A percentile compares a stretch with the other conserved stretches of the same genome.
Conservation (phyloP, 92 coral and sea anemone species). For the Virgularia gustaviana region DNA sequence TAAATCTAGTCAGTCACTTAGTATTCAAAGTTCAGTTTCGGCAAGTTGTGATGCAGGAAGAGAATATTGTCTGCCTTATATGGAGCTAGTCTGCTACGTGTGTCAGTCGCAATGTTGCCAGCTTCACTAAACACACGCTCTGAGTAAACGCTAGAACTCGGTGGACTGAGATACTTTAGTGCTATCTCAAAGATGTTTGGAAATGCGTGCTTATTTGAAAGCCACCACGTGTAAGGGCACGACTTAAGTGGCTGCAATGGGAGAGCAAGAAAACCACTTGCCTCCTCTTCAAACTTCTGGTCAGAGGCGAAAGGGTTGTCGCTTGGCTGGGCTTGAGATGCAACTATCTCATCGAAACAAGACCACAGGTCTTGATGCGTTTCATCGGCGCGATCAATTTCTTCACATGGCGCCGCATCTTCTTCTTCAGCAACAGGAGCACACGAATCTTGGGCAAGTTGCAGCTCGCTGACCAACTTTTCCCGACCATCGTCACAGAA, state of each 20-base stretch:
- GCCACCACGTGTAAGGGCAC: background rate
- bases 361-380: background rate
- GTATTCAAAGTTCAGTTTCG: too few species aligned
- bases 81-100: background rate
- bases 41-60: too few species aligned
- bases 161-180: background rate
- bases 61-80: too few species aligned
- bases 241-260: background rate
- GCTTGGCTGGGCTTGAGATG: too few species aligned
- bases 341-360: background rate
- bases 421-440: background rate
- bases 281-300: background rate
- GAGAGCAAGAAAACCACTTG: background rate
- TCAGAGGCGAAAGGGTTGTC: background rate
- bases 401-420: too few species aligned
- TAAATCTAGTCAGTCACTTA: too few species aligned
- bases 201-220: background rate
- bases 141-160: background rate
- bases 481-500: background rate
- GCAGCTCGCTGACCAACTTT: background rate
- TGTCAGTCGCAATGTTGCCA: background rate
- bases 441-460: background rate
- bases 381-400: background rate
- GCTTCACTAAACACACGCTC: background rate
- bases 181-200: background rate